Evolutionary conservation across 2,888 invertebrate species (phyloP).

Genomic region (Aethes cnicana): DNA sequence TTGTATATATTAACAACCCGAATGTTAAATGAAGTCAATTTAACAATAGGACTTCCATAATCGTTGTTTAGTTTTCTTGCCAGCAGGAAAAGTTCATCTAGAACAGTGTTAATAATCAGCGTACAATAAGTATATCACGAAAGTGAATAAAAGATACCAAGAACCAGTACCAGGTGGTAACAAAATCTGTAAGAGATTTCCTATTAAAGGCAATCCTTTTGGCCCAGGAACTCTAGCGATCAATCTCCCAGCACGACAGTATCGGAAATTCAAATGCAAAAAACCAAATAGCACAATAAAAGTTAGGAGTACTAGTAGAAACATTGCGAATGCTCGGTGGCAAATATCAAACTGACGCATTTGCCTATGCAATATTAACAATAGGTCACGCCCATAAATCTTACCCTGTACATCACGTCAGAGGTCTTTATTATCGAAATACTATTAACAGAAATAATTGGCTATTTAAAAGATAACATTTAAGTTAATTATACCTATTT

Average conservation of each 20-base stretch:
- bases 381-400: too few relatives aligned
- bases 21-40: constrained; percentile 32
- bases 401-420: too few relatives aligned
- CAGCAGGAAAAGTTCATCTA: constrained; percentile 33
- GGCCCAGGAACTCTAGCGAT: constrained; percentile 56
- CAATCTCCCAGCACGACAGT: constrained; percentile 35
- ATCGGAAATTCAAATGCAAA: constrained; percentile 22
- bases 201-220: constrained; percentile 44
- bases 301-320: constrained; percentile 1
- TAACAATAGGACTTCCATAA: constrained; percentile 30
- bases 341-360: constrained; percentile 2
- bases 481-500: too few relatives aligned
- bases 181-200: constrained; percentile 43
- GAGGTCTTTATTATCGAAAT: too few relatives aligned
- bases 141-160: background rate
- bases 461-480: too few relatives aligned
- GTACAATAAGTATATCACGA: too few relatives aligned
- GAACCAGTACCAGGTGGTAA: constrained; percentile 38
- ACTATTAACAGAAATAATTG: too few relatives aligned
- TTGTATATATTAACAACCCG: constrained; percentile 34
- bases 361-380: too few relatives aligned
- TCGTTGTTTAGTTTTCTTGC: constrained; percentile 29
- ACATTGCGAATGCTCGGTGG: constrained; percentile 10
- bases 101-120: background rate
- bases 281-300: constrained; percentile 3